A percentile compares a stretch with the other conserved stretches of the same genome.
These are phyloP conservation scores for Tyrophagus putrescentiae DNA, from an alignment of 1,140 invertebrate genomes.

Conservation along the genomic window DNA sequence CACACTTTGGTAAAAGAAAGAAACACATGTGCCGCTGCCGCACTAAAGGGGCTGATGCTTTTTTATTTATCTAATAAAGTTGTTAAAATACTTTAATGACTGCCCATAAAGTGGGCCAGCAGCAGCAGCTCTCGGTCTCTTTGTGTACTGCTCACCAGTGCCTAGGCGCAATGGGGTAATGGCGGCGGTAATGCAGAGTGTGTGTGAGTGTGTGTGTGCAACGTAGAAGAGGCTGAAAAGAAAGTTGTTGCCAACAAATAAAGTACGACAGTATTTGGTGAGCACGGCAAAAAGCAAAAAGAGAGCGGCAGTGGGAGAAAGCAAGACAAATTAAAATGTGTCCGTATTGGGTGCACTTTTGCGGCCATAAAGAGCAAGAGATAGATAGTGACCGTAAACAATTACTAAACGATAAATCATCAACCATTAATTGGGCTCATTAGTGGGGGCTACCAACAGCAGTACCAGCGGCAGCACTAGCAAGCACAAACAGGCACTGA, in stretches of 20 bases:
- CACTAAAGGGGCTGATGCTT: conserved; percentile 1
- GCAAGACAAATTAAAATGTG: neutral
- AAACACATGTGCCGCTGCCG: conserved; percentile 5
- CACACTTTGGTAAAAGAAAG: too few relatives aligned
- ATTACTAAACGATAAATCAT: conserved; percentile 12
- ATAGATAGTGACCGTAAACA: neutral
- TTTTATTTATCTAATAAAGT: conserved; percentile 14
- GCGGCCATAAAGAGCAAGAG: too few relatives aligned
- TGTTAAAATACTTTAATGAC: conserved; percentile 10
- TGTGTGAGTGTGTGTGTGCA: too few relatives aligned
- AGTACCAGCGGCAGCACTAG: neutral
- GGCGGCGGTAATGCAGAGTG: too few relatives aligned
- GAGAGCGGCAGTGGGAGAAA: neutral
- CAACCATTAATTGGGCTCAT: neutral
- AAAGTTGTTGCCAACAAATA: too few relatives aligned
- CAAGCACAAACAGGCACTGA: neutral
- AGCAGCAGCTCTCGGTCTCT: too few relatives aligned
- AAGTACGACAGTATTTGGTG: too few relatives aligned
- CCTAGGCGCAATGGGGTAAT: too few relatives aligned
- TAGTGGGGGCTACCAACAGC: neutral
- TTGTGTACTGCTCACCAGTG: too few relatives aligned
- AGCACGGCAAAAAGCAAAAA: too few relatives aligned
- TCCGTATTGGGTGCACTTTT: too few relatives aligned
- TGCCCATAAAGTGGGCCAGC: neutral
- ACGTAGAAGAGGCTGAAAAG: too few relatives aligned